These are phyloP conservation scores for Patagioenas fasciata DNA, from an alignment of 2,113 vertebrate species.

Conservation along the genomic window DNA sequence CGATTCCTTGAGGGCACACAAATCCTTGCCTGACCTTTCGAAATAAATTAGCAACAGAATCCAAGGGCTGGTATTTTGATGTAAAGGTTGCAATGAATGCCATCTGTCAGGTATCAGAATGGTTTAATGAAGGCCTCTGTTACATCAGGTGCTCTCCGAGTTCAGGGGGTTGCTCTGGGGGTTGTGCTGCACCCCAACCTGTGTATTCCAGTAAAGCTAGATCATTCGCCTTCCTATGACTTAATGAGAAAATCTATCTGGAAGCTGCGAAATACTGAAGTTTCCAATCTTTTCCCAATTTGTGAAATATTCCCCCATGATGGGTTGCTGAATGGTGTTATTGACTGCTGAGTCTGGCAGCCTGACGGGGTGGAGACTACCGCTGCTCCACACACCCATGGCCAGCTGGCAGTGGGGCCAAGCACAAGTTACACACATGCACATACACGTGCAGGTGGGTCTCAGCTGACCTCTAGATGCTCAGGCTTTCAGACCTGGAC, in stretches of 20 bases:
- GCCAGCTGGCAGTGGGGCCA: fast-evolving
- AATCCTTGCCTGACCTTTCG: conserved; percentile 51
- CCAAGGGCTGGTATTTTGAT: conserved; percentile 27
- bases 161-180: neutral
- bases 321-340: neutral
- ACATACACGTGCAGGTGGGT: fast-evolving
- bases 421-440: neutral
- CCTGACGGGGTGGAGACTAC: neutral
- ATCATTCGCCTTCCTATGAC: neutral
- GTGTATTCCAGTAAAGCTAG: neutral
- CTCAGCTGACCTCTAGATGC: neutral
- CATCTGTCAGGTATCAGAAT: neutral
- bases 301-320: neutral
- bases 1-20: conserved; percentile 7
- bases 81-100: conserved; percentile 61
- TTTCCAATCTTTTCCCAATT: neutral
- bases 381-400: fast-evolving
- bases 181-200: neutral
- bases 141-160: neutral
- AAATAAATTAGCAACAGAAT: conserved; percentile 59
- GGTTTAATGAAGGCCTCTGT: conserved; percentile 11
- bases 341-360: neutral
- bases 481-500: neutral
- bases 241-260: neutral
- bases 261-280: neutral